These are phyloP conservation scores for Philantomba maxwellii DNA, from an alignment of 2,113 vertebrate species.

Conservation along the genomic window DNA sequence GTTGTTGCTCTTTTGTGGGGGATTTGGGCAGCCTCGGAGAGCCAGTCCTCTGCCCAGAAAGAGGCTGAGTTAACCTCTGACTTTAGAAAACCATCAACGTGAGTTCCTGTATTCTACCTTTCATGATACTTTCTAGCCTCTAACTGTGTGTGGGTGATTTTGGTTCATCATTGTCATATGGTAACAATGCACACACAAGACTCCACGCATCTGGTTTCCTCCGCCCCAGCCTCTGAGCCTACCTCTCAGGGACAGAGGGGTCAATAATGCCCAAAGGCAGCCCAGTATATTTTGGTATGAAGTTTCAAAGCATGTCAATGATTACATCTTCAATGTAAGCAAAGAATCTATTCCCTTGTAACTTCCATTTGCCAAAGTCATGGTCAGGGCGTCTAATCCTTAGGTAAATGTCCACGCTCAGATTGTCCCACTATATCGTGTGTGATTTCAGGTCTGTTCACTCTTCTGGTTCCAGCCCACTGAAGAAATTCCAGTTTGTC, in stretches of 20 bases:
- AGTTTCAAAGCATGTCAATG: not conserved
- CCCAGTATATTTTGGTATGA: not conserved
- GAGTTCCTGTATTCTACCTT: not conserved
- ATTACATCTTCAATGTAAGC: not conserved
- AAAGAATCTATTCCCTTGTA: not conserved
- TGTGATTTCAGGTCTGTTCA: not conserved
- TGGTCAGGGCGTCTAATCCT: not conserved
- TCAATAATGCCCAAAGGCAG: not conserved
- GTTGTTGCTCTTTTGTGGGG: not conserved
- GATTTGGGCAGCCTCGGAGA: not conserved
- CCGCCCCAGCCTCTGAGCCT: not conserved
- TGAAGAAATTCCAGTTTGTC: constrained; percentile 23
- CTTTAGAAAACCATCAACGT: not conserved
- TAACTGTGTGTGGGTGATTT: not conserved
- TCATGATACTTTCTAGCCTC: not conserved
- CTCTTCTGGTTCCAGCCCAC: not conserved
- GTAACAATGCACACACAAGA: not conserved
- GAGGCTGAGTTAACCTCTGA: not conserved
- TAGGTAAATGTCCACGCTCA: not conserved
- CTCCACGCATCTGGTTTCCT: not conserved
- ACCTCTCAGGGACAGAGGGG: not conserved
- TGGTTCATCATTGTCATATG: not conserved
- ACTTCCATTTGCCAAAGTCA: not conserved
- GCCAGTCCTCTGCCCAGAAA: not conserved
- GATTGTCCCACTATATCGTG: not conserved